Evolutionary conservation across 2,888 invertebrate species (phyloP), one percentile per base, ranked within the genome.

Genomic region (Xestia c-nigrum): DNA sequence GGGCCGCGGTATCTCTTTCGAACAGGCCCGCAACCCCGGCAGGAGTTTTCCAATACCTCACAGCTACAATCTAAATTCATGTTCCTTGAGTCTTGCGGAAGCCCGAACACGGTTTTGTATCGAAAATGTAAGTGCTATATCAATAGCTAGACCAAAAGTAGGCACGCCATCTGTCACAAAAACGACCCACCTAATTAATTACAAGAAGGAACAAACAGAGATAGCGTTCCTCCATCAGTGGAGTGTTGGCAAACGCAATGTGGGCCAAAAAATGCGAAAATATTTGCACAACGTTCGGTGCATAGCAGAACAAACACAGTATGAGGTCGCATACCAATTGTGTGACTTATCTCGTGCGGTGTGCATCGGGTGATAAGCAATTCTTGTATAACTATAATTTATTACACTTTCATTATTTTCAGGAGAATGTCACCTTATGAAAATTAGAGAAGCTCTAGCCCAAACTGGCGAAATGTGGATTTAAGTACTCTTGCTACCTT

Each of bases 251-350:
- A 61, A 76, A 65, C 72, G 70, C 68, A 83, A 86, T 84, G 67
- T 87, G 79, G 85, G 88, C 68, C 85, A 79, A 88, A 88, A 87
- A 87, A 84, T 86, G 84, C 84, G 80, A 89, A 87, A 88, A 89
- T 88, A 87, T 89, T 89, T 88, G 87, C 82, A 69, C 72, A 75
- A 40, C 74, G 84, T 72, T 88, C 82, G 85, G 83, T 88, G 89
- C 88, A 88, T 86, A 84, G 71, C 66, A 83, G 61, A 78, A 68
- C 79, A 82, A 87, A 89, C 88, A 89, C 10, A n/a, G 65, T 84
- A 81, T 84, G 83, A 85, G 90, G 91, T 89, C 90, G 78, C 89
- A 89, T 89, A 82, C 89, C 88, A 80, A 77, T 82, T 74, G 77
- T 78, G 74, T 89, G 84, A 84, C 82, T 86, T 78, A 85, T 85